Evolutionary conservation across 2,113 vertebrate species (phyloP).

Genomic region (Natator depressus): DNA sequence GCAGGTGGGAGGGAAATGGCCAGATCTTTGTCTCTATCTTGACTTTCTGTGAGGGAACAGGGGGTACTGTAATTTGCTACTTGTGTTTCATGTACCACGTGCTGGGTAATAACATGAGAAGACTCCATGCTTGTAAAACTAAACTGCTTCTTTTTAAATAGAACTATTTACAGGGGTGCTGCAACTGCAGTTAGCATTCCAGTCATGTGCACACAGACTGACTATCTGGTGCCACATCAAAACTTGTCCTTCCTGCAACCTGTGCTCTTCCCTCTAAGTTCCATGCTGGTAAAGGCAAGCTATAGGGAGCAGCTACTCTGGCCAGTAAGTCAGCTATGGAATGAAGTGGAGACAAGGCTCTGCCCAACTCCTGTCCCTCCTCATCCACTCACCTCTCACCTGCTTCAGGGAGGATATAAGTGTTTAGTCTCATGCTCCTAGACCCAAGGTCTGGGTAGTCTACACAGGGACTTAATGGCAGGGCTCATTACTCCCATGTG

Average conservation of each 20-base stretch:
- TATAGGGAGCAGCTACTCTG: neutral
- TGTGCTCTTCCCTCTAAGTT: neutral
- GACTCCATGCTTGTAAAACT: neutral
- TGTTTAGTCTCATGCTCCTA: neutral
- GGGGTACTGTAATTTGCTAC: neutral
- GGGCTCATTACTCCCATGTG: neutral
- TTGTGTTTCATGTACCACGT: neutral
- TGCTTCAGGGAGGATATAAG: neutral
- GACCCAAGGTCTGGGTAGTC: too few species aligned
- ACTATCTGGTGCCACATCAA: neutral
- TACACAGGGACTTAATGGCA: neutral
- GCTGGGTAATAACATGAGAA: neutral
- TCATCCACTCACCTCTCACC: neutral
- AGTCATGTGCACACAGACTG: neutral
- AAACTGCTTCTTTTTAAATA: neutral
- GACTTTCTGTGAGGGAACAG: neutral
- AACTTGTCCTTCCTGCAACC: neutral
- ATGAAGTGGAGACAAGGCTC: neutral
- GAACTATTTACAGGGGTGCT: neutral
- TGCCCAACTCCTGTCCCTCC: neutral
- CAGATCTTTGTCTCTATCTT: neutral
- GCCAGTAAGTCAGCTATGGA: neutral
- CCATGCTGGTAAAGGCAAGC: accelerated
- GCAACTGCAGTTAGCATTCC: neutral
- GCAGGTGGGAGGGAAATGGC: neutral